Conservation (phyloP, 2,888 invertebrate genomes). For the Nemapogon koenigi region DNA sequence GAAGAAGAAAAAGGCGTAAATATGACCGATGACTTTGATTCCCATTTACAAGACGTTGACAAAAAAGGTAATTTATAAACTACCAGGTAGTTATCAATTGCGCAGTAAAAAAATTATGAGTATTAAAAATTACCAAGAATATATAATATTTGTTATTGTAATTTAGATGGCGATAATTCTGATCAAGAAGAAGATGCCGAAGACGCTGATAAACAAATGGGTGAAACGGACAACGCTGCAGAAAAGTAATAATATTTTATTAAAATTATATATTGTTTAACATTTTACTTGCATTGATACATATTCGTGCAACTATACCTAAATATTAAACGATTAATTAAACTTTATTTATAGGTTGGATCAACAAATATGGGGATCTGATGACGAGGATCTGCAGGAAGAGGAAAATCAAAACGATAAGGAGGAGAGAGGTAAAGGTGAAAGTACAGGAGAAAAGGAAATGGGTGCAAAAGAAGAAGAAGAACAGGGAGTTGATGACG, state of each 20-base stretch:
- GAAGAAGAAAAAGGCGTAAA: conserved; percentile 94
- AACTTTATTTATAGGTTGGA: conserved; percentile 52
- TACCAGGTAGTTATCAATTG: conserved; percentile 2
- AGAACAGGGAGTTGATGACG: conserved; percentile 62
- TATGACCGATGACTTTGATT: conserved; percentile 96
- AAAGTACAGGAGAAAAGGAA: conserved; percentile 71
- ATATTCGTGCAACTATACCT: neutral
- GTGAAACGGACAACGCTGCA: conserved; percentile 87
- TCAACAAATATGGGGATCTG: conserved; percentile 84
- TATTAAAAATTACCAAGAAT: neutral
- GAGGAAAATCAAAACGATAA: conserved; percentile 58
- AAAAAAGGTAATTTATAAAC: conserved; percentile 53
- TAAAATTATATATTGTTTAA: neutral
- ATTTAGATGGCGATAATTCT: conserved; percentile 62
- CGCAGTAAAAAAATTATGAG: neutral
- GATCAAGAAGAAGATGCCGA: conserved; percentile 73
- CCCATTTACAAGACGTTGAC: conserved; percentile 80
- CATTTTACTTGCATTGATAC: neutral
- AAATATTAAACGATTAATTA: neutral
- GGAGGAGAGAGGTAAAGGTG: conserved; percentile 68
- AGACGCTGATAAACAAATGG: conserved; percentile 95
- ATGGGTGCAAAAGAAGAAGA: conserved; percentile 74
- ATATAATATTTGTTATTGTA: neutral
- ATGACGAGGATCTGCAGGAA: conserved; percentile 72
- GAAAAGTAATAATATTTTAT: conserved; percentile 60